These are phyloP conservation scores for Kobus ellipsiprymnus DNA, from an alignment of 2,113 vertebrate genomes.

Conservation along the genomic window DNA sequence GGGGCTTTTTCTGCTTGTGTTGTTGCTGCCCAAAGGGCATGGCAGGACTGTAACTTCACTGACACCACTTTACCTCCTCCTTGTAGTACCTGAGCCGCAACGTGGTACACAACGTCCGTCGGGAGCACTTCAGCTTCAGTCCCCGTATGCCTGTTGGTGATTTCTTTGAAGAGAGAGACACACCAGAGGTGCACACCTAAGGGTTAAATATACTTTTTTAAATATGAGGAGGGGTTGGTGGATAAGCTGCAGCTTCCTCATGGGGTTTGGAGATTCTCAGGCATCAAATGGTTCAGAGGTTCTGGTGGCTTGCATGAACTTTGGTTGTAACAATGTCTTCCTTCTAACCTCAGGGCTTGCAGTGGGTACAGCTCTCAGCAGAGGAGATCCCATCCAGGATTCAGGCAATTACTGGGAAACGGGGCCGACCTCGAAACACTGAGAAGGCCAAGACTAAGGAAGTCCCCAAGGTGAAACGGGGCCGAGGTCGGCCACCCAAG, in stretches of 20 bases:
- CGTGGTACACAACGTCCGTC: slow-evolving; percentile 85
- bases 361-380: slow-evolving; percentile 90
- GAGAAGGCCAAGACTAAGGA: slow-evolving; percentile 84
- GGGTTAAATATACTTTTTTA: slow-evolving; percentile 45
- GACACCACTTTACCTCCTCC: neutral
- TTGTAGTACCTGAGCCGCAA: slow-evolving; percentile 92
- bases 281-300: neutral
- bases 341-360: slow-evolving; percentile 81
- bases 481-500: slow-evolving; percentile 93
- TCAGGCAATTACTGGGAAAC: slow-evolving; percentile 95
- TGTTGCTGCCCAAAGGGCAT: neutral
- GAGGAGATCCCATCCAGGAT: slow-evolving; percentile 97
- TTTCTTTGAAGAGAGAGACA: slow-evolving; percentile 95
- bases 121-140: slow-evolving; percentile 98
- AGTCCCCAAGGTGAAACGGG: slow-evolving; percentile 76
- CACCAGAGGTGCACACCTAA: slow-evolving; percentile 82
- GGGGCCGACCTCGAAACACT: slow-evolving; percentile 94
- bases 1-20: neutral
- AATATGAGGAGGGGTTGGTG: neutral
- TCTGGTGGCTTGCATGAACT: neutral
- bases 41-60: neutral
- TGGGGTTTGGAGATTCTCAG: neutral
- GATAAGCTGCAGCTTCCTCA: neutral
- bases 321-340: neutral
- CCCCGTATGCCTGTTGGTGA: slow-evolving; percentile 97